Evolutionary conservation across 64 coral and sea anemone genomes (phyloP), one percentile per base, ranked within the genome.

Genomic region (Cladopsammia gracilis): DNA sequence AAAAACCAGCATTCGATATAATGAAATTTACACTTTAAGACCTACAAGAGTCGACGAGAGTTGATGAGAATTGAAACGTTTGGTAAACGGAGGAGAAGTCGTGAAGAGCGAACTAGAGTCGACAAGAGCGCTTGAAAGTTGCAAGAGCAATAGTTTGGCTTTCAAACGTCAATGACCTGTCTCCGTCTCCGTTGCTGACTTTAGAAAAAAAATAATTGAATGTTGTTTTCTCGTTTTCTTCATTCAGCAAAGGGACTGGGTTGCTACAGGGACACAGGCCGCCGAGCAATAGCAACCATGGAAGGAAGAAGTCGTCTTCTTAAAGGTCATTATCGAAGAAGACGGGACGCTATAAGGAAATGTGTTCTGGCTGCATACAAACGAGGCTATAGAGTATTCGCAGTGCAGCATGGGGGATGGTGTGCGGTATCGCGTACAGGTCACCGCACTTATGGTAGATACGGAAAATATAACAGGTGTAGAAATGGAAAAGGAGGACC

Each of bases 351-450:
- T 5, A 57, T 92, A 20, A 49, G 60, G 8, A 86, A 86, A 76
- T 92, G 90, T 64, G 81, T 70, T 1, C 34, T 58, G 10, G 79
- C 67, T 49, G 91, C 90, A 6, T 75, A 77, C 62, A 77, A 48
- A 66, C 85, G 90, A 48, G 95, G 95, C 14, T 93, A 77, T 22
- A 86, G 62, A 20, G 23, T 88, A 20, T 96, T 96, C 64, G 95
- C 90, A 12, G 46, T 96, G 10, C 95, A 96, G 59, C 34, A 89
- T 26, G 80, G 81, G 15, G 95, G 95, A 58, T 80, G 81, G 58
- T 95, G 93, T 34, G 87, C 88, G 11, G 62, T 87, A 11, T 87
- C 86, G 13, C 70, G 46, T 9, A 76, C 56, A 6, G 93, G 87
- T 60, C 70, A 82, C 23, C 19, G 49, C 6, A 95, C 53, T 16